phyloP scores from a whole-genome alignment of 1,140 invertebrate species.

The Trichonephila inaurata region DNA sequence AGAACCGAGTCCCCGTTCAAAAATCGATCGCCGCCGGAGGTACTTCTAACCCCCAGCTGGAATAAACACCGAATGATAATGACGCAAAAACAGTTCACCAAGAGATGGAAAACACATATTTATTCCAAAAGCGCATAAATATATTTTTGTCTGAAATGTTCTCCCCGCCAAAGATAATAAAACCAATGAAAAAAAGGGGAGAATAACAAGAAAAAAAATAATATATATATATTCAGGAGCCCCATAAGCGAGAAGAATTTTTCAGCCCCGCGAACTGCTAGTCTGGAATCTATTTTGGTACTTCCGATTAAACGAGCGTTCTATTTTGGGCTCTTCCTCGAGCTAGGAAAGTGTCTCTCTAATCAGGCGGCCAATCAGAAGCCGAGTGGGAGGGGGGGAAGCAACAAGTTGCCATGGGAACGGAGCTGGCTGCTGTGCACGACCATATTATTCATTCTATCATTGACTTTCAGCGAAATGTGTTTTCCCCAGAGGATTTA shows the following conservation, averaged over 20 bases:
- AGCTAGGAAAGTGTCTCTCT: slow-evolving; percentile 43
- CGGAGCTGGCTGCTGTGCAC: slow-evolving; percentile 15
- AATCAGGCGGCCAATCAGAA: slow-evolving; percentile 65
- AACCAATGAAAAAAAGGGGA: background rate
- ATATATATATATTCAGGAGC: background rate
- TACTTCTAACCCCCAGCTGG: background rate
- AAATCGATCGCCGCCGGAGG: background rate
- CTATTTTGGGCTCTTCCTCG: slow-evolving; percentile 64
- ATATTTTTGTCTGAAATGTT: slow-evolving; percentile 18
- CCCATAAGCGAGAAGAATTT: slow-evolving; percentile 59
- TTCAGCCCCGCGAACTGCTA: background rate
- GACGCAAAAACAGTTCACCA: background rate
- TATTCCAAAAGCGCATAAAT: slow-evolving; percentile 28
- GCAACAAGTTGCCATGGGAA: slow-evolving; percentile 74
- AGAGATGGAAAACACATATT: slow-evolving; percentile 1
- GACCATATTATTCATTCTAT: slow-evolving; percentile 60
- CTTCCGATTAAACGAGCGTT: slow-evolving; percentile 44
- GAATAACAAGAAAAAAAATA: no score
- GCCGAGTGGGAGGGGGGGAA: slow-evolving; percentile 54
- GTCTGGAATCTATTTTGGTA: slow-evolving; percentile 62
- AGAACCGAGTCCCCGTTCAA: background rate
- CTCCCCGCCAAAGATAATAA: slow-evolving; percentile 25
- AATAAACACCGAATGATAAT: background rate
- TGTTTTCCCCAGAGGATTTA: background rate
- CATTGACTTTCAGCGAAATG: slow-evolving; percentile 61